Base-by-base conservation (phyloP, 2,888 invertebrate genomes). In the Cosmia pyralina region DNA sequence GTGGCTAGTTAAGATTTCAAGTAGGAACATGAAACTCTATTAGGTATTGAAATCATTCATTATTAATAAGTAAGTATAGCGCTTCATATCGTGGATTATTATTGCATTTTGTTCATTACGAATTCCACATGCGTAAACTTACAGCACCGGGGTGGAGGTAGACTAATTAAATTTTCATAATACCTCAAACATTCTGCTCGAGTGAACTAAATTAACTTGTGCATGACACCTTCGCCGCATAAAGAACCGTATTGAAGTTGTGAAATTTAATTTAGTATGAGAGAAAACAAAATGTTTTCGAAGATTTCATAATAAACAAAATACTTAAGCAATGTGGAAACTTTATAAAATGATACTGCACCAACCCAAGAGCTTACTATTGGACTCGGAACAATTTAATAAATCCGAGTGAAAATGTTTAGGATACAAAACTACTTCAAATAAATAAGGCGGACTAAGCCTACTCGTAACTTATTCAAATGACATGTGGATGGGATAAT, bases 151-250 rank as follows among this genome's bases (percentile, higher is more conserved):
- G 87, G 82, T 82, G 83, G 78, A 89, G 87, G 89, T 84, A 90
- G 85, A 86, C 89, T 90, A 90, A 92, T 92, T 91, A 90, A 88
- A 91, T 91, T 90, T 91, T 89, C 90, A 89, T 89, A 88, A 90
- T 88, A 87, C 83, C 87, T 87, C 85, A 86, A 89, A 87, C 86
- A 88, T 89, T 90, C 87, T 81, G 73, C 88, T 87, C 84, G 84
- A 88, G 85, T 82, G 86, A 88, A 87, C 86, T 87, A 84, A 90
- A 89, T 88, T 81, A 88, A 88, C 87, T 81, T 85, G 84, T 82
- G 76, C 84, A 84, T 86, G 85, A 88, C 85, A 87, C 79, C 75
- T 72, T 48, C 68, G 60, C 75, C 69, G 52, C 84, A 85, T 77
- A 78, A 78, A 76, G 75, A 81, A 72, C 74, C 63, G 64, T 79